Evolutionary conservation across 2,888 invertebrate genomes (phyloP), one percentile per base, ranked within the genome.

Genomic region (Criorhina ranunculi): DNA sequence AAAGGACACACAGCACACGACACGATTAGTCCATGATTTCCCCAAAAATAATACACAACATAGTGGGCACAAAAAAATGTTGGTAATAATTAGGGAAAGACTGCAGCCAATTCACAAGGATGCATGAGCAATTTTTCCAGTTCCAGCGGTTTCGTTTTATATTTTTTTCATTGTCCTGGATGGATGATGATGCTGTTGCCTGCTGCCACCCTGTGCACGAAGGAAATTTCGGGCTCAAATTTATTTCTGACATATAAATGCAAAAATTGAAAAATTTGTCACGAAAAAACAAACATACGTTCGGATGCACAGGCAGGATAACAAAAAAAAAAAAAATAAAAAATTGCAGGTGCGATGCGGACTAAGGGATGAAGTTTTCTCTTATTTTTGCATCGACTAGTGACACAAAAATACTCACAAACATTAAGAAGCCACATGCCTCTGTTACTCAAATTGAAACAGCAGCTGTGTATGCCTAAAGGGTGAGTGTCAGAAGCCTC

Each of bases 191-290:
- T 64, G 24, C 53, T 12, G 19, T 19, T 49, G 17, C 2, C 40
- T 29, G 42, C 42, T 19, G 2, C 49, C 49, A 51, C 46, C 46
- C 29, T 15, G 29, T 11, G 17, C 49, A 31, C 51, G 64, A 51
- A 64, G 42, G 66, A 82, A 33, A 70, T 75, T 85, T 85, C 75
- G 55, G n/a, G 46, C 85, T 80, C 55, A 85, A 85, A 85, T 85
- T 85, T 85, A 85, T 85, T 70, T 85, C 64, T 80, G 85, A 80
- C 75, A 85, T 70, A 80, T 72, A 81, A 86, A 81, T 80, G 72
- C 72, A 86, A 62, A 86, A 86, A 86, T 86, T 86, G 86, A 86
- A 86, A 86, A 86, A 86, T 80, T 72, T 81, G 86, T 86, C 86
- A 81, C 81, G 70, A 77, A 81, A 86, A 69, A 86, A 81, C 72